A percentile compares a stretch with the other conserved stretches of the same genome.
Conservation (phyloP, 23 tunicate species). For the Ciona savignyi region DNA sequence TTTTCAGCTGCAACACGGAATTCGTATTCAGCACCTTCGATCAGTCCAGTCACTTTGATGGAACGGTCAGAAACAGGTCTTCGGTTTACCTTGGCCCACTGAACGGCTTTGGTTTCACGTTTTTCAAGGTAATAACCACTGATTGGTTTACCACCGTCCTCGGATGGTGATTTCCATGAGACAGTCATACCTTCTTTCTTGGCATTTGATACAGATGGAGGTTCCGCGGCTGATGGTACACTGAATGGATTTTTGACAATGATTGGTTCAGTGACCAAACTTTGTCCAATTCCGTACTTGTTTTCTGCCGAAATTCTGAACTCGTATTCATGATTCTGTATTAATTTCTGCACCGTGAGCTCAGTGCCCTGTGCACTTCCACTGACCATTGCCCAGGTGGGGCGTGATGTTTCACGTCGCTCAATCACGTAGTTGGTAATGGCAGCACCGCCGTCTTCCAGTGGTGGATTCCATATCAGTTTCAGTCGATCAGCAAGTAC, state of each 20-base stretch:
- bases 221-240: conserved; percentile 60
- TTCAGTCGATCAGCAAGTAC: conserved; percentile 64
- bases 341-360: conserved; percentile 32
- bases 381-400: conserved; percentile 90
- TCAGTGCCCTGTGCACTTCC: conserved; percentile 42
- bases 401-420: conserved; percentile 79
- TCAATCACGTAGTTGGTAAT: conserved; percentile 76
- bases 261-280: conserved; percentile 55
- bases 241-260: conserved; percentile 63
- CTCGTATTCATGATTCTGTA: conserved; percentile 81
- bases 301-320: conserved; percentile 86
- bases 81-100: conserved; percentile 83
- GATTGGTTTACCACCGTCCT: conserved; percentile 87
- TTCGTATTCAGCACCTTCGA: conserved; percentile 78
- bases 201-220: conserved; percentile 51
- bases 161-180: conserved; percentile 69
- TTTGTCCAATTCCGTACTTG: conserved; percentile 71
- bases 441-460: conserved; percentile 87
- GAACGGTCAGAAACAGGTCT: conserved; percentile 59
- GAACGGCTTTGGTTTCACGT: conserved; percentile 69
- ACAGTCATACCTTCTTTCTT: conserved; percentile 55
- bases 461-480: conserved; percentile 69
- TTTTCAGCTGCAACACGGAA: conserved; percentile 86
- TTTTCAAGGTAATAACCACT: conserved; percentile 81
- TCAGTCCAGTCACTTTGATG: conserved; percentile 44